A percentile compares a stretch with the other conserved stretches of the same genome.
Evolutionary conservation across 2,113 vertebrate genomes (phyloP).

Genomic region (Periophthalmus modestus): DNA sequence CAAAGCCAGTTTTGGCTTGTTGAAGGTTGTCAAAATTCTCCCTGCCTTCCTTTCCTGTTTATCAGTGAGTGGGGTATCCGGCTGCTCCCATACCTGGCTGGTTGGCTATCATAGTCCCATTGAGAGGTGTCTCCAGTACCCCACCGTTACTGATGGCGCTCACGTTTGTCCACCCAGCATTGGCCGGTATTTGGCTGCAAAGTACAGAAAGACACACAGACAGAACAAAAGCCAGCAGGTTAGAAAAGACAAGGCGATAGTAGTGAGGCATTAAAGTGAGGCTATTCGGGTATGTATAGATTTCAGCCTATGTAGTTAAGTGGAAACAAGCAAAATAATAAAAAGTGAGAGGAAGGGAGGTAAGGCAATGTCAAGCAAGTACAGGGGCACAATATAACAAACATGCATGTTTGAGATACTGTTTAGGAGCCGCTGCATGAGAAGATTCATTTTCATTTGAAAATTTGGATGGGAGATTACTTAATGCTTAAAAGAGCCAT

Average conservation of each 20-base stretch:
- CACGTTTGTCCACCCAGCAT: conserved; percentile 88
- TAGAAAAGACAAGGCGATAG: conserved; percentile 73
- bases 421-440: background rate
- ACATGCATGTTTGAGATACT: background rate
- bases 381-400: conserved; percentile 6
- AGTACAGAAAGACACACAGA: conserved; percentile 42
- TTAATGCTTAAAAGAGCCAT: background rate
- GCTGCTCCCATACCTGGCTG: conserved; percentile 88
- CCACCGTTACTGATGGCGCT: conserved; percentile 78
- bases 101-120: conserved; percentile 86
- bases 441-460: background rate
- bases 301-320: conserved; percentile 41
- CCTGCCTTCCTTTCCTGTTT: conserved; percentile 61
- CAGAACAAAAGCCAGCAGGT: conserved; percentile 69
- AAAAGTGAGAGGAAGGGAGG: conserved; percentile 37
- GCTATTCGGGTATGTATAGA: conserved; percentile 47
- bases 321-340: conserved; percentile 50
- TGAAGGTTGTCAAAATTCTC: conserved; percentile 52
- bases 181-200: conserved; percentile 87
- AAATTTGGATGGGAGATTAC: background rate
- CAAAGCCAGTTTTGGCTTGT: conserved; percentile 67
- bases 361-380: conserved; percentile 21
- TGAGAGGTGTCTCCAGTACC: conserved; percentile 85
- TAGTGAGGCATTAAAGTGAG: conserved; percentile 50
- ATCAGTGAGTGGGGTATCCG: conserved; percentile 91